Evolutionary conservation across 1,140 invertebrate species (phyloP).

Genomic region (Formica exsecta): DNA sequence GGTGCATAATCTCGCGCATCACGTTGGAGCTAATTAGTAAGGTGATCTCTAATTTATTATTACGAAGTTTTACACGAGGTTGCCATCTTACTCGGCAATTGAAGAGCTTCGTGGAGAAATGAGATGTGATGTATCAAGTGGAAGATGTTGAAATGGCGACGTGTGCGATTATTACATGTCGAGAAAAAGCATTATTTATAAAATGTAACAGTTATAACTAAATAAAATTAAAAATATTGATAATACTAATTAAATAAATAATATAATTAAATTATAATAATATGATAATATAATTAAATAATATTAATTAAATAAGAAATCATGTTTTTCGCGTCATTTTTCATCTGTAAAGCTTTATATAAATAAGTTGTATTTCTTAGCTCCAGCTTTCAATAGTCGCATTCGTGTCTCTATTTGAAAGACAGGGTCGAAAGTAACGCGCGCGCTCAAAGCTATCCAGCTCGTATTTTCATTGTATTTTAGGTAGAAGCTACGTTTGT

Average conservation of each 20-base stretch:
- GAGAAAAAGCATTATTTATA: background rate
- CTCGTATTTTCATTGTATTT: slow-evolving; percentile 79
- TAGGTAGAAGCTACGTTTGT: slow-evolving; percentile 65
- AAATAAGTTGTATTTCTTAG: slow-evolving; percentile 31
- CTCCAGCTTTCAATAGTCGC: background rate
- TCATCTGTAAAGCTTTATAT: background rate
- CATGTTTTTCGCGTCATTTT: background rate
- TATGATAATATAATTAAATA: too few relatives aligned
- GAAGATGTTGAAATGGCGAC: too few relatives aligned
- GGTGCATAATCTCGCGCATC: slow-evolving; percentile 13
- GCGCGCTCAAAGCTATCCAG: slow-evolving; percentile 72
- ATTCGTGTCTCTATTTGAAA: slow-evolving; percentile 11
- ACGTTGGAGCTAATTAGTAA: slow-evolving; percentile 37
- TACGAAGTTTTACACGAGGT: background rate
- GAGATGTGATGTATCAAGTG: too few relatives aligned
- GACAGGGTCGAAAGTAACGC: background rate
- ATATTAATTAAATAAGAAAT: background rate
- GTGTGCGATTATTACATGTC: background rate
- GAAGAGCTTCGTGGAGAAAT: background rate
- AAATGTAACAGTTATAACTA: background rate
- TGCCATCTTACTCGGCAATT: background rate
- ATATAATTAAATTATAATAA: too few relatives aligned
- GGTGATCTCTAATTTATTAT: slow-evolving; percentile 32
- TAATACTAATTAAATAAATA: too few relatives aligned
- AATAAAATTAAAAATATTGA: background rate